Evolutionary conservation across 2,888 invertebrate genomes (phyloP).

Genomic region (Acanthococcus lagerstroemiae): DNA sequence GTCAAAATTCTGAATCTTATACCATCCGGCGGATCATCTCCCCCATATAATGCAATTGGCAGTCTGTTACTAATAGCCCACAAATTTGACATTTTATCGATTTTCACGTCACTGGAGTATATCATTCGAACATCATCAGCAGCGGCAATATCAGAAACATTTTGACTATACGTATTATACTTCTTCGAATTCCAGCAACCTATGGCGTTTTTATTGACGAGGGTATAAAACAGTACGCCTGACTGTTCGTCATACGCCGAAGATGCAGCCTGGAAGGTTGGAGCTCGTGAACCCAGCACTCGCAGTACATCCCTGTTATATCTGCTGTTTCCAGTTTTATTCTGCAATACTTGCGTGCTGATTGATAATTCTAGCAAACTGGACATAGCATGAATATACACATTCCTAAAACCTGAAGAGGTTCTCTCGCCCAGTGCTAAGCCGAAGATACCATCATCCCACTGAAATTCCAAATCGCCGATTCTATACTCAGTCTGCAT

Average conservation of each 20-base stretch:
- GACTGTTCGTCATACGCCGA: constrained; percentile 47
- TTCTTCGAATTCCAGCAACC: constrained; percentile 67
- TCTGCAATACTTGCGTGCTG: constrained; percentile 60
- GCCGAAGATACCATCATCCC: constrained; percentile 76
- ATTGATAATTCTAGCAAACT: constrained; percentile 70
- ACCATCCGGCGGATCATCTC: constrained; percentile 51
- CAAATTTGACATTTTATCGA: constrained; percentile 41
- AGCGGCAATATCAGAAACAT: constrained; percentile 59
- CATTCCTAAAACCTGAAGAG: constrained; percentile 56
- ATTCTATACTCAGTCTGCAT: constrained; percentile 42
- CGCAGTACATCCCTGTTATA: constrained; percentile 44
- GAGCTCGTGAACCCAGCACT: constrained; percentile 48
- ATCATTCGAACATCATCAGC: constrained; percentile 64
- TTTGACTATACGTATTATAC: constrained; percentile 50
- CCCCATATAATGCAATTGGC: constrained; percentile 59
- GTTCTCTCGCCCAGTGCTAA: constrained; percentile 59
- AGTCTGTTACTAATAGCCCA: constrained; percentile 74
- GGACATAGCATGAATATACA: constrained; percentile 69
- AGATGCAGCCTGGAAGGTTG: constrained; percentile 56
- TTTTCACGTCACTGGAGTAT: constrained; percentile 70
- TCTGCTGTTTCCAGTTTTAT: constrained; percentile 54
- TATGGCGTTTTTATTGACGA: constrained; percentile 70
- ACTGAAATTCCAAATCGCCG: constrained; percentile 64
- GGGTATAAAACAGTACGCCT: constrained; percentile 64
- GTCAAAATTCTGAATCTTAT: constrained; percentile 64